A percentile compares a stretch with the other conserved stretches of the same genome.
Conservation (phyloP, 2,797 vertebrate genomes). For the Aphelocoma californica region DNA sequence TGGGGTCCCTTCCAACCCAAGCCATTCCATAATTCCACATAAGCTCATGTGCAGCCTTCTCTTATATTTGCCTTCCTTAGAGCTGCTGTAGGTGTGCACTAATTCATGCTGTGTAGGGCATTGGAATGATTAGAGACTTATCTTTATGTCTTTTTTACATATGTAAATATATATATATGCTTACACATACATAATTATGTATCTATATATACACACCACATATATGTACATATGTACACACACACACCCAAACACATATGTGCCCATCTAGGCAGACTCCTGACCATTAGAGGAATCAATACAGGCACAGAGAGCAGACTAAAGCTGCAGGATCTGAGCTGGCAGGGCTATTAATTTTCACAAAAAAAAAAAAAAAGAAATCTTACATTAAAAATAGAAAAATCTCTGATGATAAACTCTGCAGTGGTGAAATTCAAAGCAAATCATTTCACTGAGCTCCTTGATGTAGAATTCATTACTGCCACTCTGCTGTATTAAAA, state of each 20-base stretch:
- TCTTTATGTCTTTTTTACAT: not conserved
- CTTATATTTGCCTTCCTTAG: not conserved
- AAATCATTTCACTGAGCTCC: not conserved
- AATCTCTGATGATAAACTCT: not conserved
- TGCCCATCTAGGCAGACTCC: not conserved
- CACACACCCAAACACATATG: fast-evolving
- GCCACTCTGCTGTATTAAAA: not conserved
- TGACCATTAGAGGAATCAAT: not conserved
- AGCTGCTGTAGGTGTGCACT: not conserved
- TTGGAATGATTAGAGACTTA: not conserved
- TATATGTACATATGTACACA: fast-evolving
- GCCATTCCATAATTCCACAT: not conserved
- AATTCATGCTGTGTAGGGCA: fast-evolving
- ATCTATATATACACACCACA: fast-evolving
- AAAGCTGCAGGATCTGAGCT: not conserved
- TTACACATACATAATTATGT: fast-evolving
- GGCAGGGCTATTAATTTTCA: conserved; percentile 1
- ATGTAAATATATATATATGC: not conserved
- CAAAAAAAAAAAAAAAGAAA: not conserved
- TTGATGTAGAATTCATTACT: conserved; percentile 45
- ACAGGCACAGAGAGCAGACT: not conserved
- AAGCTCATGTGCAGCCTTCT: not conserved
- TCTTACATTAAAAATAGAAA: conserved; percentile 36
- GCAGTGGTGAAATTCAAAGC: conserved; percentile 26
- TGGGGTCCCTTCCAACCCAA: not conserved